Evolutionary conservation across 2,797 vertebrate species (phyloP).

Genomic region (Poecilia wingei): DNA sequence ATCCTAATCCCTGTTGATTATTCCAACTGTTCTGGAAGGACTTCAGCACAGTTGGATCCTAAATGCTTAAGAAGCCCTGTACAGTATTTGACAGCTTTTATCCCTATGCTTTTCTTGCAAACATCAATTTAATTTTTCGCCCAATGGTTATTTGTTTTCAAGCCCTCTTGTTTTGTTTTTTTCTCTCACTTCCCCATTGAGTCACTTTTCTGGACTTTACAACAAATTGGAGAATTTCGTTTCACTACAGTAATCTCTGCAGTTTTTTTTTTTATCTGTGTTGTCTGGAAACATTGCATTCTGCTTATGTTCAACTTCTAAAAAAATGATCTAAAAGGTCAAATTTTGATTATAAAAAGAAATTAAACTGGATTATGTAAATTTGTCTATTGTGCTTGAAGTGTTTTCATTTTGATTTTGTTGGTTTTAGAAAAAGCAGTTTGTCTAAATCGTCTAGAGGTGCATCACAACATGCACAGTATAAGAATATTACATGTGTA

Average conservation of each 20-base stretch:
- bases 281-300: background rate
- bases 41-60: conserved; percentile 28
- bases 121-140: background rate
- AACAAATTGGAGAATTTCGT: background rate
- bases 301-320: background rate
- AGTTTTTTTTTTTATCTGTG: background rate
- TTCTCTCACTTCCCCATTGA: background rate
- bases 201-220: background rate
- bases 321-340: background rate
- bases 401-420: background rate
- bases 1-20: background rate
- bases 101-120: background rate
- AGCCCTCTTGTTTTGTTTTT: background rate
- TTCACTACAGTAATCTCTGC: background rate
- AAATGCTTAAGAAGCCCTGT: conserved; percentile 10
- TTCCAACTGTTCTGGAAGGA: conserved; percentile 7
- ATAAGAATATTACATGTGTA: background rate
- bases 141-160: background rate
- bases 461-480: background rate
- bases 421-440: background rate
- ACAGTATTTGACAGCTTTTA: conserved; percentile 25
- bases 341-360: background rate
- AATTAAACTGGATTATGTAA: background rate
- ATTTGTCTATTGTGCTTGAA: background rate
- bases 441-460: background rate